Percentiles rank a stretch among this genome's conserved stretches.
These are phyloP conservation scores for Hofmannophila pseudospretella DNA, from an alignment of 2,888 invertebrate genomes.

Conservation along the genomic window DNA sequence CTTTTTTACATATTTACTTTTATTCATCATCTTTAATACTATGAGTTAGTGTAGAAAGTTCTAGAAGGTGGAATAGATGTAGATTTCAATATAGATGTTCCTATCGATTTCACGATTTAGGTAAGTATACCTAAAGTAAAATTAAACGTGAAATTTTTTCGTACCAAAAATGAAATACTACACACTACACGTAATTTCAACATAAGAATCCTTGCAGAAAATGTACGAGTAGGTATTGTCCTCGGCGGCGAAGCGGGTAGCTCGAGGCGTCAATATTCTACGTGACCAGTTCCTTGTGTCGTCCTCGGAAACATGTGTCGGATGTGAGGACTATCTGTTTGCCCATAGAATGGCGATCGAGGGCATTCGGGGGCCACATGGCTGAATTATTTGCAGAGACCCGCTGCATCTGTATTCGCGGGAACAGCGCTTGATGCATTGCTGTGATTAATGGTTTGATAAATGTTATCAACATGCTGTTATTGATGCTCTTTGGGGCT, in stretches of 20 bases:
- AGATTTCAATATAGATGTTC: too few relatives aligned
- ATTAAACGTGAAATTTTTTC: too few relatives aligned
- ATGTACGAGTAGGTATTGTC: slow-evolving; percentile 55
- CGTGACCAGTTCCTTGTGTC: slow-evolving; percentile 70
- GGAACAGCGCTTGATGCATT: slow-evolving; percentile 10
- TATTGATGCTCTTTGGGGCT: too few relatives aligned
- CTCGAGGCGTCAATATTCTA: slow-evolving; percentile 76
- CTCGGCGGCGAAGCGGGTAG: slow-evolving; percentile 51
- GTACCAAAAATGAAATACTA: too few relatives aligned
- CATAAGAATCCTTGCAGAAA: slow-evolving; percentile 4
- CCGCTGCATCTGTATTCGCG: slow-evolving; percentile 16
- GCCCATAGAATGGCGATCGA: slow-evolving; percentile 65
- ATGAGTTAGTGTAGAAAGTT: too few relatives aligned
- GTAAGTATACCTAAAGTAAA: too few relatives aligned
- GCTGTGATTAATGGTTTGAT: slow-evolving; percentile 12
- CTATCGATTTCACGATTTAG: too few relatives aligned
- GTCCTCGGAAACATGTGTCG: slow-evolving; percentile 73
- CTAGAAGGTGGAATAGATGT: too few relatives aligned
- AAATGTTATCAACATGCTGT: not conserved
- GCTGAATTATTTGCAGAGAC: slow-evolving; percentile 13
- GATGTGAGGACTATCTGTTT: slow-evolving; percentile 75
- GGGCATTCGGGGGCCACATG: slow-evolving; percentile 52
- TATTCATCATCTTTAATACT: too few relatives aligned
- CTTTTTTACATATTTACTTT: too few relatives aligned
- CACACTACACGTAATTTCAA: slow-evolving; percentile 6